Conservation (phyloP, 1,140 invertebrate genomes). For the Eupristina koningsbergeri region DNA sequence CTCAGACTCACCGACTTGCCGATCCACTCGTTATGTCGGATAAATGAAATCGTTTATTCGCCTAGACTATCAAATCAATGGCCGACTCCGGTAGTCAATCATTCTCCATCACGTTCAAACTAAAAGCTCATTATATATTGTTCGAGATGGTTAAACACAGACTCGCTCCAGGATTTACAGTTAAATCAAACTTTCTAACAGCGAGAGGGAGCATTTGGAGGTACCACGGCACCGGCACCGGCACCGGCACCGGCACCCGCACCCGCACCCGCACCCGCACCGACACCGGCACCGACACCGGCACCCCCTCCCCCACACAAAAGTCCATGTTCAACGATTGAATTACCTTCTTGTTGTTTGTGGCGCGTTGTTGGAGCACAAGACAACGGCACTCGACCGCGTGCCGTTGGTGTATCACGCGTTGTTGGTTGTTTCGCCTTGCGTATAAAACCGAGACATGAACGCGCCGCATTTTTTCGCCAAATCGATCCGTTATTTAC, state of each 20-base stretch:
- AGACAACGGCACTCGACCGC: background rate
- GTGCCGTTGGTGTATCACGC: background rate
- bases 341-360: background rate
- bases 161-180: background rate
- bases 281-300: too few relatives aligned
- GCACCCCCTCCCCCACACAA: background rate
- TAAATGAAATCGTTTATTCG: too few relatives aligned
- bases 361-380: background rate
- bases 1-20: too few relatives aligned
- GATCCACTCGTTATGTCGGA: too few relatives aligned
- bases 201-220: background rate
- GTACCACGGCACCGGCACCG: background rate
- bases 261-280: background rate
- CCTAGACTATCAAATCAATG: too few relatives aligned
- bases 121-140: too few relatives aligned
- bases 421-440: background rate
- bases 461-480: background rate
- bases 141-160: background rate
- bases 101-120: too few relatives aligned
- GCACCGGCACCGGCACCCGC: background rate
- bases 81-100: too few relatives aligned
- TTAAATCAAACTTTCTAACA: constrained; percentile 9
- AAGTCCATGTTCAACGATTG: background rate
- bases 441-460: background rate
- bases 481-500: constrained; percentile 24